phyloP scores from a whole-genome alignment of 92 coral and sea anemone species.

The Heteractis magnifica region DNA sequence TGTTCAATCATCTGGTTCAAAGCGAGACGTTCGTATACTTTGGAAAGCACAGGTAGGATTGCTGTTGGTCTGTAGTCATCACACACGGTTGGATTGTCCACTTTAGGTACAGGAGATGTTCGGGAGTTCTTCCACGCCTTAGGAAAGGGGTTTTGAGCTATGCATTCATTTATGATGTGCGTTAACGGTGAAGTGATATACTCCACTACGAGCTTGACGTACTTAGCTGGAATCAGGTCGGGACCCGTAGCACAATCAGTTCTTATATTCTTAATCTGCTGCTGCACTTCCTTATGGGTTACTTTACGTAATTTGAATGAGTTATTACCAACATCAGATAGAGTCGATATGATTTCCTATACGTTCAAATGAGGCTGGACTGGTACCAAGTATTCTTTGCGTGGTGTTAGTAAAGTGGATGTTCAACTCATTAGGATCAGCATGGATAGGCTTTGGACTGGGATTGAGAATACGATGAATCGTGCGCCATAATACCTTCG shows the following conservation, averaged over 20 bases:
- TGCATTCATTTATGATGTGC: not conserved
- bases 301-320: not conserved
- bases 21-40: conserved; percentile 44
- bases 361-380: not conserved
- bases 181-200: not conserved
- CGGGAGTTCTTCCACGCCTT: conserved; percentile 47
- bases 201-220: conserved; percentile 42
- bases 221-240: conserved; percentile 44
- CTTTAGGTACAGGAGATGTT: conserved; percentile 37
- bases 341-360: not conserved
- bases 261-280: conserved; percentile 32
- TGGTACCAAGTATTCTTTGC: not conserved
- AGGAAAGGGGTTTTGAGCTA: conserved; percentile 29
- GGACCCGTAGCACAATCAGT: conserved; percentile 57
- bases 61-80: conserved; percentile 44
- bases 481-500: conserved; percentile 13
- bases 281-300: conserved; percentile 29
- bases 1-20: conserved; percentile 42
- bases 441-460: conserved; percentile 16
- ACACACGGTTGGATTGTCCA: conserved; percentile 17
- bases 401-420: conserved; percentile 21
- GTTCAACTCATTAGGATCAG: conserved; percentile 15
- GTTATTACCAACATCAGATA: no score
- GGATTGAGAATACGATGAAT: conserved; percentile 21
- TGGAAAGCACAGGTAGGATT: conserved; percentile 49